A percentile compares a stretch with the other conserved stretches of the same genome.
Conservation (phyloP, 2,113 vertebrate genomes). For the Hypomesus transpacificus region DNA sequence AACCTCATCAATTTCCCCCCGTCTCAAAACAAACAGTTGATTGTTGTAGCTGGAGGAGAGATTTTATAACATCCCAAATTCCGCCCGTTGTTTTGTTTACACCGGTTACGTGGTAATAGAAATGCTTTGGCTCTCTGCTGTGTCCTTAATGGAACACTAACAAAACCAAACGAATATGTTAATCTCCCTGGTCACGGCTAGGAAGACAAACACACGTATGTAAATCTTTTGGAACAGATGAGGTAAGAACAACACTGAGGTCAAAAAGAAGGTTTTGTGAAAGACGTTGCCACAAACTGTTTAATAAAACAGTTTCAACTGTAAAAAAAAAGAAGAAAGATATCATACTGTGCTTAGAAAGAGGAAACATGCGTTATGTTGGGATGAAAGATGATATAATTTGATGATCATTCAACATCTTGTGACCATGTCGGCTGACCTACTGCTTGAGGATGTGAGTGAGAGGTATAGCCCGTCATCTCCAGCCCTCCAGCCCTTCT, state of each 20-base stretch:
- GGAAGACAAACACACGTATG: slow-evolving; percentile 28
- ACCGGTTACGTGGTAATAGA: slow-evolving; percentile 13
- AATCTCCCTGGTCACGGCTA: slow-evolving; percentile 26
- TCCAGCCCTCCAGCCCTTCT: too few relatives aligned
- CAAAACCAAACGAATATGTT: slow-evolving; percentile 34
- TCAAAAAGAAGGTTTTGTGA: slow-evolving; percentile 26
- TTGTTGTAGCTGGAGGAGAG: slow-evolving; percentile 34
- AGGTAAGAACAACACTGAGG: slow-evolving; percentile 26
- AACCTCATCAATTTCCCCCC: slow-evolving; percentile 12
- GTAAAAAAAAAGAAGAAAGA: not conserved
- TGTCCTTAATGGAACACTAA: slow-evolving; percentile 37
- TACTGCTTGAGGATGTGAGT: too few relatives aligned
- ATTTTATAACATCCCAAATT: slow-evolving; percentile 10
- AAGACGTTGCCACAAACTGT: slow-evolving; percentile 24
- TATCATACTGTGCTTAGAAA: not conserved
- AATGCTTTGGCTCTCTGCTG: slow-evolving; percentile 33
- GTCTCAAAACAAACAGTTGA: slow-evolving; percentile 39
- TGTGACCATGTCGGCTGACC: too few relatives aligned
- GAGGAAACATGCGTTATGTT: slow-evolving; percentile 9
- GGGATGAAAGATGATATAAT: not conserved
- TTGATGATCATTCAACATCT: too few relatives aligned
- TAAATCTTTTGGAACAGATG: slow-evolving; percentile 29
- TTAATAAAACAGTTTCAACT: slow-evolving; percentile 23
- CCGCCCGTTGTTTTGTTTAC: slow-evolving; percentile 37
- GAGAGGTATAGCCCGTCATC: too few relatives aligned